These are phyloP conservation scores for Chloroclysta siterata DNA, from an alignment of 2,888 invertebrate genomes.

Conservation along the genomic window DNA sequence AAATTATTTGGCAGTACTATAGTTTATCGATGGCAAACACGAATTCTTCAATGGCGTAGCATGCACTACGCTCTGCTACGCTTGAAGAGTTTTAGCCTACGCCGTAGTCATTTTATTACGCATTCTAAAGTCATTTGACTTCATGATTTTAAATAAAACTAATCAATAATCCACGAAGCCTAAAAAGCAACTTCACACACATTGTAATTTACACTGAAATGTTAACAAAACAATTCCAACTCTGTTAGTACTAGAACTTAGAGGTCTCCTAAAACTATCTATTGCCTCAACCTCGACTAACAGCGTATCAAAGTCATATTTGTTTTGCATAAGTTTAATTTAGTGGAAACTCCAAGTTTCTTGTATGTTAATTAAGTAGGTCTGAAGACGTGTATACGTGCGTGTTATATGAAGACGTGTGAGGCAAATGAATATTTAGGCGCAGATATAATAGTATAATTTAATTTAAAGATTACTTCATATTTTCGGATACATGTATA, in stretches of 20 bases:
- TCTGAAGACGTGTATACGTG: too few relatives aligned
- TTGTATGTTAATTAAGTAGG: slow-evolving; percentile 31
- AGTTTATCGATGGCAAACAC: too few relatives aligned
- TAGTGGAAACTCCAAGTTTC: slow-evolving; percentile 41
- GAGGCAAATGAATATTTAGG: slow-evolving; percentile 15
- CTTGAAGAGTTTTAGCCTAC: too few relatives aligned
- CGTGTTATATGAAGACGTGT: slow-evolving; percentile 18
- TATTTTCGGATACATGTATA: too few relatives aligned
- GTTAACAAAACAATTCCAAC: slow-evolving; percentile 22
- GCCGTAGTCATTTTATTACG: not conserved
- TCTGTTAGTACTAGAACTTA: slow-evolving; percentile 42
- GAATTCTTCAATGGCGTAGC: too few relatives aligned
- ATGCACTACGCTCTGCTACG: too few relatives aligned
- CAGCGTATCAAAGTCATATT: slow-evolving; percentile 49
- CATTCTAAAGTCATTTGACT: not conserved
- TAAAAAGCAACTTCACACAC: slow-evolving; percentile 7
- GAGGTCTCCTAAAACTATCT: slow-evolving; percentile 45
- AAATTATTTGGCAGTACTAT: too few relatives aligned
- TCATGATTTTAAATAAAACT: not conserved
- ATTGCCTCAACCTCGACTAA: slow-evolving; percentile 39
- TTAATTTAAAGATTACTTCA: slow-evolving; percentile 3
- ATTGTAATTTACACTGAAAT: slow-evolving; percentile 13
- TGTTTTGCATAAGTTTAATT: slow-evolving; percentile 48
- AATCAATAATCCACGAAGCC: slow-evolving; percentile 2
- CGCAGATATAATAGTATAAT: not conserved